Evolutionary conservation across 2,888 invertebrate genomes (phyloP).

Genomic region (Branchipolynoe longqiensis): DNA sequence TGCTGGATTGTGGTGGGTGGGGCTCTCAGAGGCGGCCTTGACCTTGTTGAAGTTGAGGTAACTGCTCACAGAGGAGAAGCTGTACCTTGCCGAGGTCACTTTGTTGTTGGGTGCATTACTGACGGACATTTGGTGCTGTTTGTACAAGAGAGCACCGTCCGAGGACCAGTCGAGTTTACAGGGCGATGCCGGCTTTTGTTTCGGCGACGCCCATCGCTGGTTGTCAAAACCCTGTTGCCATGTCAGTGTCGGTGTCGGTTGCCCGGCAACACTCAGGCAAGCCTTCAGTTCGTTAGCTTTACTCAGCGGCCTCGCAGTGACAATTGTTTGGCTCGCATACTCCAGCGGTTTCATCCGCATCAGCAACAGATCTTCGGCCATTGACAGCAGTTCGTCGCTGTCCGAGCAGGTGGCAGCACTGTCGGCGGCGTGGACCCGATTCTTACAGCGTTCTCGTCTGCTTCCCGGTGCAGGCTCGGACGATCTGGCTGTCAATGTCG

Average conservation of each 20-base stretch:
- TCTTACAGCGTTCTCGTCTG: not conserved
- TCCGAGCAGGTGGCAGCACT: too few species aligned
- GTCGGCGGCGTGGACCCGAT: not conserved
- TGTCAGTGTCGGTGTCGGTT: not conserved
- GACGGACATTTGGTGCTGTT: not conserved
- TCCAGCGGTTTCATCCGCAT: too few species aligned
- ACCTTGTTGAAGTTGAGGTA: conserved; percentile 41
- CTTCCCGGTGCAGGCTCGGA: conserved; percentile 34
- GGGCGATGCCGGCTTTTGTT: not conserved
- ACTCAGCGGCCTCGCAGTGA: too few species aligned
- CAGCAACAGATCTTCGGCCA: too few species aligned
- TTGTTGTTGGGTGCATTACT: not conserved
- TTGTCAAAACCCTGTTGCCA: not conserved
- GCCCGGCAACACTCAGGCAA: too few species aligned
- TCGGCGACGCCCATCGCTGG: not conserved
- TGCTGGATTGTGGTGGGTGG: not conserved
- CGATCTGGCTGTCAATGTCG: not conserved
- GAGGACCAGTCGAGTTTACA: not conserved
- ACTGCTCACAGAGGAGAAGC: conserved; percentile 18
- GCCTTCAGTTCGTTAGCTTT: too few species aligned
- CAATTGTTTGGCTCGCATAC: too few species aligned
- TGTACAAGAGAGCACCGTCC: conserved; percentile 26
- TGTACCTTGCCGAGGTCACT: not conserved
- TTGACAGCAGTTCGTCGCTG: too few species aligned
- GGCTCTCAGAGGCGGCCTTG: not conserved